Conservation (phyloP, 2,797 vertebrate species). For the Gymnothorax javanicus region DNA sequence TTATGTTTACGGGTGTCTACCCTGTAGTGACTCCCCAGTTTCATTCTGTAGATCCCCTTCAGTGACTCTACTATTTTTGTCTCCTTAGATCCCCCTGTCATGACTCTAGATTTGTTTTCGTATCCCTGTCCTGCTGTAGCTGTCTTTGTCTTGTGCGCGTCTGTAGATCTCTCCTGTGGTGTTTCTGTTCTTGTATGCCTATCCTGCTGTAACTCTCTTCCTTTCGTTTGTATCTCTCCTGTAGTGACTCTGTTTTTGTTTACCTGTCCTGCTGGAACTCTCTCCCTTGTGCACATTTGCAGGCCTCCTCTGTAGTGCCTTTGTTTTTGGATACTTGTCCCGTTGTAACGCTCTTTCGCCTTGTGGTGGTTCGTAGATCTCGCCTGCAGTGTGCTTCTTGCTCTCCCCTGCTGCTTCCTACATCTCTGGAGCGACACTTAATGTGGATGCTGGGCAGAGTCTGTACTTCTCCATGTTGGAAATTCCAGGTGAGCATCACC, state of each 20-base stretch:
- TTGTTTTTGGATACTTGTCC: too few species aligned
- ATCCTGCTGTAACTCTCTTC: neutral
- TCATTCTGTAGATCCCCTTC: neutral
- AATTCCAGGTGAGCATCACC: slow-evolving; percentile 72
- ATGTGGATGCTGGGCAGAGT: slow-evolving; percentile 85
- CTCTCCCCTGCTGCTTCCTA: slow-evolving; percentile 89
- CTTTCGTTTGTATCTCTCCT: neutral
- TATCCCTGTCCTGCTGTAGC: too few species aligned
- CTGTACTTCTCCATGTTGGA: slow-evolving; percentile 67
- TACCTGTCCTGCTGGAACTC: neutral
- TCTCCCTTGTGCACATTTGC: neutral
- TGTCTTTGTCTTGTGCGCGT: neutral
- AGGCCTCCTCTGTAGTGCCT: neutral
- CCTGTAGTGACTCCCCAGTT: neutral
- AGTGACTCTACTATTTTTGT: neutral
- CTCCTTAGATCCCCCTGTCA: neutral
- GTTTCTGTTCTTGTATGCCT: neutral
- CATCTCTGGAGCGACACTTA: slow-evolving; percentile 85
- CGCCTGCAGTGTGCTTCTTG: slow-evolving; percentile 87
- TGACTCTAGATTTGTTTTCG: too few species aligned
- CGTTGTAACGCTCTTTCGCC: too few species aligned
- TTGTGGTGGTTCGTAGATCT: slow-evolving; percentile 71
- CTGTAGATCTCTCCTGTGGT: neutral
- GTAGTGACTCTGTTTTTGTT: neutral
- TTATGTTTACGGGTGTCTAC: too few species aligned